Evolutionary conservation across 2,888 invertebrate species (phyloP).

Genomic region (Drosophila planitibia): DNA sequence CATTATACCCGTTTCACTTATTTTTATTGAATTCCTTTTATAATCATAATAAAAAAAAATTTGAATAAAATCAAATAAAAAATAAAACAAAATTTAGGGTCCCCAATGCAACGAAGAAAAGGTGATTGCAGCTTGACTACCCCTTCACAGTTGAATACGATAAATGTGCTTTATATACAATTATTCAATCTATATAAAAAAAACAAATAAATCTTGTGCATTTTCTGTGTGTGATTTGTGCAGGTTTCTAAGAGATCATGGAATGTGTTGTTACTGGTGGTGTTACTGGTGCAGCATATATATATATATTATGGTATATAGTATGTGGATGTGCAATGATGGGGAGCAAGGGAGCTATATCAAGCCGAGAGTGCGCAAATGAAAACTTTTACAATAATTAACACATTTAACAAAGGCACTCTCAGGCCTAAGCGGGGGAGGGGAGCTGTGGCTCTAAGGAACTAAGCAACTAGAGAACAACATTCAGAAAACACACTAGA

Average conservation of each 20-base stretch:
- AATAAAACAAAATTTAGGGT: accelerated
- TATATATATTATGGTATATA: neutral
- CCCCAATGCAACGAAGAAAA: neutral
- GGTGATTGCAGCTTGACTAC: neutral
- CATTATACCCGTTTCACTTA: neutral
- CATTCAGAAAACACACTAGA: slow-evolving; percentile 43
- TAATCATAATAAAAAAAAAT: neutral
- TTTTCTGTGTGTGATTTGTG: slow-evolving; percentile 52
- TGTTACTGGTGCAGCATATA: slow-evolving; percentile 33
- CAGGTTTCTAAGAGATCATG: slow-evolving; percentile 35
- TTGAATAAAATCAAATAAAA: neutral
- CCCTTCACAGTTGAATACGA: neutral
- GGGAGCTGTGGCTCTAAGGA: neutral
- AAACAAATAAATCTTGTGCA: slow-evolving; percentile 32
- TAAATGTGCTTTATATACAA: slow-evolving; percentile 18
- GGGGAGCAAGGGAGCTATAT: slow-evolving; percentile 8
- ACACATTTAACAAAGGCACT: slow-evolving; percentile 5
- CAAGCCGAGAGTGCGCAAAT: slow-evolving; percentile 13
- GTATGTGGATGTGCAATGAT: slow-evolving; percentile 18
- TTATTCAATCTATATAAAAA: slow-evolving; percentile 4
- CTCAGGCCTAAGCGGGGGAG: neutral
- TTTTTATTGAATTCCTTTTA: neutral
- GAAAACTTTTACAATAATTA: neutral
- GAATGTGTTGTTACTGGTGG: slow-evolving; percentile 25
- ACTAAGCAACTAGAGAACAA: slow-evolving; percentile 38